phyloP scores from a whole-genome alignment of 2,888 invertebrate species.

The Bellardia pandia region DNA sequence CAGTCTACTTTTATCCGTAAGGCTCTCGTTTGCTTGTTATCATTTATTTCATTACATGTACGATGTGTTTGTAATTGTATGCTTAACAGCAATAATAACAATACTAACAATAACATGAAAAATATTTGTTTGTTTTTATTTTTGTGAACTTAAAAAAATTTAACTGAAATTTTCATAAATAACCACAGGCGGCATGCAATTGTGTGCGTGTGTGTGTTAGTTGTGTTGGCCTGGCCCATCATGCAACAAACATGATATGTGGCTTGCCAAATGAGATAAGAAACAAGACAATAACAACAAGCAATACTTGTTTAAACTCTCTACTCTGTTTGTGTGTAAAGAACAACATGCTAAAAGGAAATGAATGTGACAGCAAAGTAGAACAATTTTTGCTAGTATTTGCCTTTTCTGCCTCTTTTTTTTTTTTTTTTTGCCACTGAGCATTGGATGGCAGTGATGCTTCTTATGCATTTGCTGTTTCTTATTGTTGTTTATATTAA shows the following conservation, averaged over 20 bases:
- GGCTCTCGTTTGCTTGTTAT: conserved; percentile 35
- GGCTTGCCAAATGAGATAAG: conserved; percentile 74
- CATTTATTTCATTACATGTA: conserved; percentile 54
- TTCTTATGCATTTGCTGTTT: conserved; percentile 59
- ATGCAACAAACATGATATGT: conserved; percentile 73
- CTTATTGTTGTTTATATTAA: conserved; percentile 51
- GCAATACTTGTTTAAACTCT: conserved; percentile 66
- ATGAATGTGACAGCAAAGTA: conserved; percentile 71
- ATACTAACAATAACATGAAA: conserved; percentile 40
- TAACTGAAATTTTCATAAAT: conserved; percentile 72
- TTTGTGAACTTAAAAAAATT: conserved; percentile 68
- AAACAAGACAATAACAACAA: conserved; percentile 73
- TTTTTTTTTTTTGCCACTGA: conserved; percentile 4
- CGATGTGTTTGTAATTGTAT: conserved; percentile 68
- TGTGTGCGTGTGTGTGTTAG: conserved; percentile 56
- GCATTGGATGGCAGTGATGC: conserved; percentile 35
- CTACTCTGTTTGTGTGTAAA: conserved; percentile 10
- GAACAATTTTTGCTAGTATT: conserved; percentile 55
- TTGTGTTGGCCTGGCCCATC: conserved; percentile 38
- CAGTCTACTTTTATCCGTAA: background rate
- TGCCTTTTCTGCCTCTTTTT: conserved; percentile 3
- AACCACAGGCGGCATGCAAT: conserved; percentile 78
- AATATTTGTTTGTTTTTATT: conserved; percentile 51
- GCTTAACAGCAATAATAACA: conserved; percentile 64
- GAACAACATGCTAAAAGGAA: conserved; percentile 67